A percentile compares a stretch with the other conserved stretches of the same genome.
These are phyloP conservation scores for Drosophila aldrichi DNA, from an alignment of 2,888 invertebrate genomes.

Conservation along the genomic window DNA sequence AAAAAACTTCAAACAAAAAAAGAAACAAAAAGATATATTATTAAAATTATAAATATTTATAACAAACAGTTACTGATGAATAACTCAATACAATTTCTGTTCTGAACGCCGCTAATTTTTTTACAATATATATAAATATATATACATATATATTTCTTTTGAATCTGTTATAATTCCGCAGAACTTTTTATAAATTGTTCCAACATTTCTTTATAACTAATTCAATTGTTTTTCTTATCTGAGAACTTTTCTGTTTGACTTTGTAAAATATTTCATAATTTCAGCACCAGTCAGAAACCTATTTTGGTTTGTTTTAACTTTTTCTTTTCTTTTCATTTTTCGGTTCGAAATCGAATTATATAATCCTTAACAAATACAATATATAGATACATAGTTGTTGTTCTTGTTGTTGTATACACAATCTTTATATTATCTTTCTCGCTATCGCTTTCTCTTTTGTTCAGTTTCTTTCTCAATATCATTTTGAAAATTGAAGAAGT, in stretches of 20 bases:
- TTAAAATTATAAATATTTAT: slow-evolving; percentile 13
- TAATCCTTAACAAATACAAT: slow-evolving; percentile 60
- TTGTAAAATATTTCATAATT: slow-evolving; percentile 66
- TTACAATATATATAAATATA: slow-evolving; percentile 26
- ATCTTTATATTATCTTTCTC: slow-evolving; percentile 15
- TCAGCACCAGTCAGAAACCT: slow-evolving; percentile 66
- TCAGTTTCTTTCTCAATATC: slow-evolving; percentile 6
- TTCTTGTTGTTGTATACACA: slow-evolving; percentile 82
- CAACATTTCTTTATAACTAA: slow-evolving; percentile 45
- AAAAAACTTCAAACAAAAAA: slow-evolving; percentile 31
- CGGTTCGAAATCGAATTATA: slow-evolving; percentile 56
- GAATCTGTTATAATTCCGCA: slow-evolving; percentile 46
- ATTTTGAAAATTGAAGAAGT: slow-evolving; percentile 1
- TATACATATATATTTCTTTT: slow-evolving; percentile 31
- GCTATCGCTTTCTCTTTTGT: slow-evolving; percentile 12
- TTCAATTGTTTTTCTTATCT: slow-evolving; percentile 7
- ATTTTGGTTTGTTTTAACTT: slow-evolving; percentile 32
- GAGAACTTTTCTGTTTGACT: slow-evolving; percentile 24
- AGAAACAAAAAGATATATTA: slow-evolving; percentile 37
- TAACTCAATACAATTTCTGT: slow-evolving; percentile 47
- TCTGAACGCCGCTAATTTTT: slow-evolving; percentile 70
- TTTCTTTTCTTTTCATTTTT: slow-evolving; percentile 23
- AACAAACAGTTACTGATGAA: slow-evolving; percentile 60
- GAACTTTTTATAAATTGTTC: slow-evolving; percentile 64
- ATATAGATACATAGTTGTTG: slow-evolving; percentile 80